Evolutionary conservation across 1,140 invertebrate species (phyloP).

Genomic region (Zaprionus taronus): DNA sequence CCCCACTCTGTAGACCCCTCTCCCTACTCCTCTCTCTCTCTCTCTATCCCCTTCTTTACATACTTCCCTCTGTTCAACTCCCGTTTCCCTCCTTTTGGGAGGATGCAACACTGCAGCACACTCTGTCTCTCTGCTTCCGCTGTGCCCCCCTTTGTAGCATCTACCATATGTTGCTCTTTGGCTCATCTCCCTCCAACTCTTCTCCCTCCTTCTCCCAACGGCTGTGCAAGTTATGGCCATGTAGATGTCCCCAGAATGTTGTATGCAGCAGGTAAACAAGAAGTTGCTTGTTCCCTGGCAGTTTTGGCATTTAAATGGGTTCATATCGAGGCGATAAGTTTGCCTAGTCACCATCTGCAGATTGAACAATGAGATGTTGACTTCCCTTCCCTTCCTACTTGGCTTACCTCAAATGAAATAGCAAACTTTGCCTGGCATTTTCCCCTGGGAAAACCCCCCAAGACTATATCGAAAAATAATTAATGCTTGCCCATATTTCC

Average conservation of each 20-base stretch:
- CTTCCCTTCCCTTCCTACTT: neutral
- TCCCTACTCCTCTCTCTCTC: neutral
- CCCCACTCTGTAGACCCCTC: neutral
- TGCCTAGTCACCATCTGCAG: conserved; percentile 8
- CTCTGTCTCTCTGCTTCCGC: neutral
- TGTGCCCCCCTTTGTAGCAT: neutral
- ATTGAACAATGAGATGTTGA: neutral
- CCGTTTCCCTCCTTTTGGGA: neutral
- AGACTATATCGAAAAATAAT: conserved; percentile 52
- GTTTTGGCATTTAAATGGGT: conserved; percentile 52
- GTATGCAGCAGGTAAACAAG: conserved; percentile 39
- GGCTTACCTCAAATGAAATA: too few relatives aligned
- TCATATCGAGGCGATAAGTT: conserved; percentile 47
- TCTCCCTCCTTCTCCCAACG: neutral
- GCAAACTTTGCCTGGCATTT: neutral
- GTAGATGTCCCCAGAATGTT: conserved; percentile 52
- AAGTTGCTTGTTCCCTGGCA: conserved; percentile 24
- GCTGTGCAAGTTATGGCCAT: conserved; percentile 45
- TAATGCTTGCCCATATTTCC: conserved; percentile 63
- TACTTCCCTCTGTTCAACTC: neutral
- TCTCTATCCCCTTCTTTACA: neutral
- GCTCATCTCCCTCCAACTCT: neutral
- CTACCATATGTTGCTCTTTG: neutral
- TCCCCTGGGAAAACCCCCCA: neutral
- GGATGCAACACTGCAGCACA: neutral